These are phyloP conservation scores for Sigmodon hispidus DNA, from an alignment of 2,113 vertebrate genomes.

Conservation along the genomic window DNA sequence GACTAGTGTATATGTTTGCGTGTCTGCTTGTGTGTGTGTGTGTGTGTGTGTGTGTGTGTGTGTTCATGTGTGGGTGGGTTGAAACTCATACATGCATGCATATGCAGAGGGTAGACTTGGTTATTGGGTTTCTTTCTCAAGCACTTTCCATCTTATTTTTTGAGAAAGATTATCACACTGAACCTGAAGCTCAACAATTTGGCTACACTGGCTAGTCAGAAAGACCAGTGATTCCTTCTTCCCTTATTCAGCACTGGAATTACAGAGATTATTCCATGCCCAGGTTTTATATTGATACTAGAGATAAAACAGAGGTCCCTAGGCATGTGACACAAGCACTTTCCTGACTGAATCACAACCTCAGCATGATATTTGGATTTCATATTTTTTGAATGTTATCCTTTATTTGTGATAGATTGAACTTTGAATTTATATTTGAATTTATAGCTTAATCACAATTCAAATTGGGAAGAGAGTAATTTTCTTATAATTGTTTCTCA, in stretches of 20 bases:
- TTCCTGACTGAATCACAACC: neutral
- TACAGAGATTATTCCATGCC: neutral
- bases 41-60: neutral
- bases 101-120: neutral
- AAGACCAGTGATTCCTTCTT: neutral
- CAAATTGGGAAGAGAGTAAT: neutral
- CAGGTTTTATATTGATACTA: neutral
- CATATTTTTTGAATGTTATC: neutral
- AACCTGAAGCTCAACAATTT: neutral
- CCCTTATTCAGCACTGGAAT: neutral
- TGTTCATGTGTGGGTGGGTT: neutral
- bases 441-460: neutral
- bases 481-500: neutral
- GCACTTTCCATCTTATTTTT: neutral
- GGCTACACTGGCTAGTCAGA: neutral
- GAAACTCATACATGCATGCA: neutral
- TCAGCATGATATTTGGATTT: neutral
- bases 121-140: neutral
- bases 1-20: neutral
- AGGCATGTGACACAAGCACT: neutral
- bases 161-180: neutral
- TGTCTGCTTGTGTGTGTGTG: neutral
- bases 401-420: neutral
- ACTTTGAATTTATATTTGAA: neutral
- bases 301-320: neutral